A percentile compares a stretch with the other conserved stretches of the same genome.
phyloP scores from a whole-genome alignment of 2,797 vertebrate genomes.

The Sebastes nivosus region DNA sequence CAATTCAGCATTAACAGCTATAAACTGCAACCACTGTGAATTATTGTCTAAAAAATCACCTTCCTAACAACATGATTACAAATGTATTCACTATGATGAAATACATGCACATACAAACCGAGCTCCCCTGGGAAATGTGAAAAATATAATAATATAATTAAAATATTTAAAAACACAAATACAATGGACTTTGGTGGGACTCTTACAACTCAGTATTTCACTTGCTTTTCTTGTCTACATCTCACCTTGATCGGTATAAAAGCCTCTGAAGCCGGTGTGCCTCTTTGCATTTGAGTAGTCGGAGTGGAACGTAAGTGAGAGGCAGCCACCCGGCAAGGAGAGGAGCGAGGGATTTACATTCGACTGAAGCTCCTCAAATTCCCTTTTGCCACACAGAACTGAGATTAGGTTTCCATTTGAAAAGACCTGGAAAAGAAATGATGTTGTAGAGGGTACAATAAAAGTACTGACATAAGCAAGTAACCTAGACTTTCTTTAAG shows the following conservation, averaged over 20 bases:
- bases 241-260: conserved; percentile 88
- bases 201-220: not conserved
- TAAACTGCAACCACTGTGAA: not conserved
- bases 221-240: not conserved
- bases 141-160: not conserved
- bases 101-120: not conserved
- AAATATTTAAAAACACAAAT: not conserved
- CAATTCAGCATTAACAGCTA: not conserved
- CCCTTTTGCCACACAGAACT: conserved; percentile 83
- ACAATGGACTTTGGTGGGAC: not conserved
- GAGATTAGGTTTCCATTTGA: conserved; percentile 65
- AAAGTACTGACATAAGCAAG: not conserved
- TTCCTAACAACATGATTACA: not conserved
- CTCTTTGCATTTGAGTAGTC: conserved; percentile 91
- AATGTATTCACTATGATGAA: not conserved
- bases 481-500: not conserved
- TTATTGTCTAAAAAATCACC: not conserved
- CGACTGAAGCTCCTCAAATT: conserved; percentile 66
- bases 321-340: conserved; percentile 75
- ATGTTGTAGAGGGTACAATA: not conserved
- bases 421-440: conserved; percentile 63
- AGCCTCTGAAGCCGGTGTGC: conserved; percentile 90
- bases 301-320: conserved; percentile 85
- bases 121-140: not conserved
- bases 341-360: conserved; percentile 80